Base-by-base conservation (phyloP, 2,888 invertebrate genomes). In the Standfussiana lucernea region DNA sequence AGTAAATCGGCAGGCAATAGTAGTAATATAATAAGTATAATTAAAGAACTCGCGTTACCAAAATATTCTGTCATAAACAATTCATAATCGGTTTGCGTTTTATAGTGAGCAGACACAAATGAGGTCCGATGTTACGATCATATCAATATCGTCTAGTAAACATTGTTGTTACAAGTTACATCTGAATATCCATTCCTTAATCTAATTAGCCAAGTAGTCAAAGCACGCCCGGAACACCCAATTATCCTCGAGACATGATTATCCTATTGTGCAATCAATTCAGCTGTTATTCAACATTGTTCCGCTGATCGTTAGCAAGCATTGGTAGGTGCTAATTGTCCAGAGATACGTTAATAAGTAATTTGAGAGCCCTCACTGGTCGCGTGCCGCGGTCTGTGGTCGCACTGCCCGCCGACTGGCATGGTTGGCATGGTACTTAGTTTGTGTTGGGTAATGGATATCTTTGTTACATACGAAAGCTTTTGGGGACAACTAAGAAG, bases 381-480 rank as follows among this genome's bases (percentile, higher is more conserved):
- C 95, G 93, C 95, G 95, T 95, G 95, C 94, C 91, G 94, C 87
- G 95, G 95, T 94, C 88, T 95, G 95, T 90, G 95, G 95, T 92
- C 79, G 78, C 61, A 67, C 88, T 82, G 64, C 67, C 73, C 69
- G 72, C 65, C 35, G 35, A 72, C 81, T 69, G 79, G 56, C 72
- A 56, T 53, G 64, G 65, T 70, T 78, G 75, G 50, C 71, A n/a
- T n/a, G n/a, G 37, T 77, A 59, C 71, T 75, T 68, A 70, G 59
- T 73, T 75, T 66, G n/a, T 70, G 28, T 82, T 77, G 53, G 47
- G 42, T 65, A 80, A 82, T 59, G 53, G 35, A 70, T 59, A 66
- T 61, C 45, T 59, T 45, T 47, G 77, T 70, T 53, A 32, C 37
- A 28, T 45, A 40, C 1, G 24, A 68, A 62, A 37, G 15, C 21